Percentiles rank a stretch among this genome's conserved stretches.
These are phyloP conservation scores for Trichonephila inaurata DNA, from an alignment of 1,140 invertebrate species.

Conservation along the genomic window DNA sequence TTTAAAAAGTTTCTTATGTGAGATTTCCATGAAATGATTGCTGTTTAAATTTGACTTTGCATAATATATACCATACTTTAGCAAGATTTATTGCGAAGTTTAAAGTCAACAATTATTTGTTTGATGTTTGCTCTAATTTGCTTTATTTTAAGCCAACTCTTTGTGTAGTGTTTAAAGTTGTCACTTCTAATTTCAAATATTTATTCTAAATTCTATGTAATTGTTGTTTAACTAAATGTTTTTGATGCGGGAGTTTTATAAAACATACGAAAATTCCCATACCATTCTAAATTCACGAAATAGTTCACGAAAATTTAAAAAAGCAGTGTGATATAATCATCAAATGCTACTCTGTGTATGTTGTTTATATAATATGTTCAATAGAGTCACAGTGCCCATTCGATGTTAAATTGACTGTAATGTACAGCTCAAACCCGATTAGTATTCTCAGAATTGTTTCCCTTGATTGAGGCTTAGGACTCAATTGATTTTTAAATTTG, in stretches of 20 bases:
- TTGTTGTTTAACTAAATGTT: slow-evolving; percentile 14
- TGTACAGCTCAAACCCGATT: slow-evolving; percentile 42
- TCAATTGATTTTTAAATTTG: slow-evolving; percentile 64
- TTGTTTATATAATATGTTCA: slow-evolving; percentile 29
- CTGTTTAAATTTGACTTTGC: neutral
- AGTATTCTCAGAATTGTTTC: slow-evolving; percentile 44
- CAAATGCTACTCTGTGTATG: neutral
- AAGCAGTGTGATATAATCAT: slow-evolving; percentile 42
- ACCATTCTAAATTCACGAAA: neutral
- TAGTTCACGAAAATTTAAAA: slow-evolving; percentile 10
- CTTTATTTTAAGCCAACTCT: neutral
- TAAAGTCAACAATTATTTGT: neutral
- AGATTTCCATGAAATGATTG: neutral
- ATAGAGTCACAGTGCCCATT: slow-evolving; percentile 30
- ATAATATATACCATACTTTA: neutral
- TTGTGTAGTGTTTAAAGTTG: neutral
- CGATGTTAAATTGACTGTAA: neutral
- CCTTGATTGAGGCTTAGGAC: slow-evolving; percentile 28
- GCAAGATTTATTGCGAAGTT: neutral
- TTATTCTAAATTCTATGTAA: slow-evolving; percentile 7
- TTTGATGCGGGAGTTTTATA: neutral
- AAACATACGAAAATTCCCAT: neutral
- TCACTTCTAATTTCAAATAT: slow-evolving; percentile 1
- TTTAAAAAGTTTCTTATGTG: neutral
- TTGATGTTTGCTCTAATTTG: slow-evolving; percentile 8